These are phyloP conservation scores for Mythimna pallens DNA, from an alignment of 2,888 invertebrate species.

Conservation along the genomic window DNA sequence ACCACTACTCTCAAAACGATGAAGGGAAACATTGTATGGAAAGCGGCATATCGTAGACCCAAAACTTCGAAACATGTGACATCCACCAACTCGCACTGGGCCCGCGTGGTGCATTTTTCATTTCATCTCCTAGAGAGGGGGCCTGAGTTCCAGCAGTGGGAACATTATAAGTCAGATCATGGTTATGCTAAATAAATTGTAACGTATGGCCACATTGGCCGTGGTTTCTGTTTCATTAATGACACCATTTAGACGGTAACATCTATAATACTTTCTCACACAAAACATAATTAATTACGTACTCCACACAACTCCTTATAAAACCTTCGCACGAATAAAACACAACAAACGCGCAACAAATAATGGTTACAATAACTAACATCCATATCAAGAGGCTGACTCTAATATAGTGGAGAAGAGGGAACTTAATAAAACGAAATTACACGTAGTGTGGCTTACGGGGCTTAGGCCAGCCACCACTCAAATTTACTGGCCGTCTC, in stretches of 20 bases:
- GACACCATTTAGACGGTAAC: too few relatives aligned
- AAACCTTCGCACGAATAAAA: slow-evolving; percentile 13
- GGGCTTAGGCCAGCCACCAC: slow-evolving; percentile 76
- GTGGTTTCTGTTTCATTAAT: background rate
- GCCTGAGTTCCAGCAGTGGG: too few relatives aligned
- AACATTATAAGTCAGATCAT: too few relatives aligned
- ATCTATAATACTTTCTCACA: background rate
- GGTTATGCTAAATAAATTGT: background rate
- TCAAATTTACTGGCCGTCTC: slow-evolving; percentile 83
- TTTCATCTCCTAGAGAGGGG: too few relatives aligned
- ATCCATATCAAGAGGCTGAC: slow-evolving; percentile 60
- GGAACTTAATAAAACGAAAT: slow-evolving; percentile 85
- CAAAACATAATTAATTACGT: slow-evolving; percentile 22
- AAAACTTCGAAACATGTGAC: too few relatives aligned
- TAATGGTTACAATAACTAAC: slow-evolving; percentile 61
- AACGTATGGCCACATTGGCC: too few relatives aligned
- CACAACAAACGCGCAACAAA: slow-evolving; percentile 41
- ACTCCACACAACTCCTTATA: slow-evolving; percentile 9
- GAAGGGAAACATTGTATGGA: too few relatives aligned
- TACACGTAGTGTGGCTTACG: slow-evolving; percentile 74
- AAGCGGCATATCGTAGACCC: too few relatives aligned
- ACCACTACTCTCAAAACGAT: too few relatives aligned
- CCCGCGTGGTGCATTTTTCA: too few relatives aligned
- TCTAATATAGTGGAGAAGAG: slow-evolving; percentile 74
- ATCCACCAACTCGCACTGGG: too few relatives aligned